Base-by-base conservation (phyloP, 2,113 vertebrate genomes). In the Thamnophis sirtalis region DNA sequence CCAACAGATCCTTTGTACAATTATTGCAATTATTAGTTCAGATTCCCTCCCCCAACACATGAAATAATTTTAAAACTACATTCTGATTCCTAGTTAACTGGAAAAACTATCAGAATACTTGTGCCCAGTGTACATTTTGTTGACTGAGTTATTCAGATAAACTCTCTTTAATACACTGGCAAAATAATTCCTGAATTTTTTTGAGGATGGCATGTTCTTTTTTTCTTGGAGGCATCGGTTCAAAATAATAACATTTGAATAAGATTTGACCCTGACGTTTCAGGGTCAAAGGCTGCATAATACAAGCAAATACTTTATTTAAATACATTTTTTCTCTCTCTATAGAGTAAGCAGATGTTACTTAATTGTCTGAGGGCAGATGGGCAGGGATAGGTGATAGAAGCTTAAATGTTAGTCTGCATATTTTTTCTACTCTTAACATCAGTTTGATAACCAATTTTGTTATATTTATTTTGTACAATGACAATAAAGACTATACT, bases 21-120 rank as follows among this genome's bases (percentile, higher is more conserved):
- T 92, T 92, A 73, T 49, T 92, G 43, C 38, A 87, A n/a, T 92
- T 92, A 80, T 88, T 89, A 28, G 63, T 89, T 58, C 68, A 92
- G 63, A 48, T 21, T 50, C 21, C 56, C 54, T 51, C 48, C 48
- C 43, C 21, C 10, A 8, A 10, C 10, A 50, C 38, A 48, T 43
- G 21, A 89, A 92, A 28, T 88, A 55, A 92, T 88, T 84, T 84
- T 80, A 49, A 54, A 84, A 92, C 15, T 84, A 49, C 68, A 58
- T 84, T 60, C 87, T 89, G 60, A 50, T 84, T 92, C 54, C 21
- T 54, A 9, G 28, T 26, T 38, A n/a, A 55, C 19, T 84, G 91
- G 86, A 92, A 92, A 92, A n/a, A n/a, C n/a, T n/a, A 68, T 87
- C 87, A 89, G 43, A 89, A 54, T 89, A 21, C 84, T 88, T 88